Evolutionary conservation across 2,888 invertebrate genomes (phyloP).

Genomic region (Theretra japonica): DNA sequence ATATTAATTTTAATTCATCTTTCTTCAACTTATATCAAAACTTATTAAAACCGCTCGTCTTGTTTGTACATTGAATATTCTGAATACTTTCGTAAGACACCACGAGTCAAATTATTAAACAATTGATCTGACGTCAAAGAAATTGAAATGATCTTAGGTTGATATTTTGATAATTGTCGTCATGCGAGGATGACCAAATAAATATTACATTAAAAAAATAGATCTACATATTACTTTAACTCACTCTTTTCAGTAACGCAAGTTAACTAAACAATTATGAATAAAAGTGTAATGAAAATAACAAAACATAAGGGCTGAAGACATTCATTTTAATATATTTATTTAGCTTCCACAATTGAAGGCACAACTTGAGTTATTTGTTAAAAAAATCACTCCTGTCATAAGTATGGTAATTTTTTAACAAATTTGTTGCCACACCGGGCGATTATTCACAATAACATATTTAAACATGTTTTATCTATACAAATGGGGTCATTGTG

Average conservation of each 20-base stretch:
- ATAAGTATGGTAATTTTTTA: background rate
- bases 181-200: background rate
- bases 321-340: background rate
- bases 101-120: too few species aligned
- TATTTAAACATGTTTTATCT: background rate
- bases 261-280: background rate
- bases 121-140: too few species aligned
- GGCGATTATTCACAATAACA: background rate
- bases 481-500: background rate
- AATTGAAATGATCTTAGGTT: too few species aligned
- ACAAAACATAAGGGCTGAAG: background rate
- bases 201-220: background rate
- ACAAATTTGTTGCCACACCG: conserved; percentile 2
- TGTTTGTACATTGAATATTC: conserved; percentile 8
- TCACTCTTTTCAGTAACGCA: background rate
- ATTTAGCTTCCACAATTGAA: background rate
- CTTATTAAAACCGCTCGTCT: background rate
- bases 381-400: background rate
- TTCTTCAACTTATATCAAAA: conserved; percentile 8
- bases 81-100: too few species aligned
- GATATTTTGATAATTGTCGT: background rate
- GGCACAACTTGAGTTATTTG: conserved; percentile 1
- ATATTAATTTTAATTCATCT: background rate
- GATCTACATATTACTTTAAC: background rate
- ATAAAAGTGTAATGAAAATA: conserved; percentile 1